Evolutionary conservation across 1,140 invertebrate genomes (phyloP).

Genomic region (Dreissena rostriformis): DNA sequence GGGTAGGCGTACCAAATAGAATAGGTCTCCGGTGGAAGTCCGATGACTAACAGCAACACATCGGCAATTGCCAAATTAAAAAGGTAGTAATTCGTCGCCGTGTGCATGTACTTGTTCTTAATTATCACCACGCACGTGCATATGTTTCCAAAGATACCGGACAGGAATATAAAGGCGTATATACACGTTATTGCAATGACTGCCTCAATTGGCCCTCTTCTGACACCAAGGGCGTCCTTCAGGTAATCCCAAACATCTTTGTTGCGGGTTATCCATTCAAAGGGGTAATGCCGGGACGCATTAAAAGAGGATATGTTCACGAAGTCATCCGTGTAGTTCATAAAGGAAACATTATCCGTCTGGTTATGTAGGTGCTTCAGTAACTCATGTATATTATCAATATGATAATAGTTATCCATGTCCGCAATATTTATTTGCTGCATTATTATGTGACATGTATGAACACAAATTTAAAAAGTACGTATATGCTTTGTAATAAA

Average conservation of each 20-base stretch:
- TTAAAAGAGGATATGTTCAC: too few species aligned
- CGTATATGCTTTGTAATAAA: too few species aligned
- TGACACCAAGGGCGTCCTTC: slow-evolving; percentile 56
- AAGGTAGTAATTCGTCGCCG: slow-evolving; percentile 92
- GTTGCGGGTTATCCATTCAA: too few species aligned
- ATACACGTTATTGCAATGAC: slow-evolving; percentile 72
- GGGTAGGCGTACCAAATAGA: slow-evolving; percentile 93
- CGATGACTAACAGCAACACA: slow-evolving; percentile 89
- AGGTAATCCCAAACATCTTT: slow-evolving; percentile 60
- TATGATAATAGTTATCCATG: too few species aligned
- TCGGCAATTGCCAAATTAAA: slow-evolving; percentile 97
- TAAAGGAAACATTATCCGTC: too few species aligned
- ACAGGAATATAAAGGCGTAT: slow-evolving; percentile 74
- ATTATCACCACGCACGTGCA: slow-evolving; percentile 77
- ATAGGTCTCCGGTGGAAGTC: slow-evolving; percentile 92
- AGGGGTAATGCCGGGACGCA: too few species aligned
- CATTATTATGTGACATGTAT: too few species aligned
- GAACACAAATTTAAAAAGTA: too few species aligned
- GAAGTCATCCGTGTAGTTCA: too few species aligned
- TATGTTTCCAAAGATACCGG: slow-evolving; percentile 76
- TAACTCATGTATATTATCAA: too few species aligned
- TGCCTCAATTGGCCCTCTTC: slow-evolving; percentile 55
- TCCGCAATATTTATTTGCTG: too few species aligned
- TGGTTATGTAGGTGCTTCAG: too few species aligned
- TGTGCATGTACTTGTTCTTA: slow-evolving; percentile 82